Conservation (phyloP, 1,140 invertebrate genomes). For the Chironomus tepperi region DNA sequence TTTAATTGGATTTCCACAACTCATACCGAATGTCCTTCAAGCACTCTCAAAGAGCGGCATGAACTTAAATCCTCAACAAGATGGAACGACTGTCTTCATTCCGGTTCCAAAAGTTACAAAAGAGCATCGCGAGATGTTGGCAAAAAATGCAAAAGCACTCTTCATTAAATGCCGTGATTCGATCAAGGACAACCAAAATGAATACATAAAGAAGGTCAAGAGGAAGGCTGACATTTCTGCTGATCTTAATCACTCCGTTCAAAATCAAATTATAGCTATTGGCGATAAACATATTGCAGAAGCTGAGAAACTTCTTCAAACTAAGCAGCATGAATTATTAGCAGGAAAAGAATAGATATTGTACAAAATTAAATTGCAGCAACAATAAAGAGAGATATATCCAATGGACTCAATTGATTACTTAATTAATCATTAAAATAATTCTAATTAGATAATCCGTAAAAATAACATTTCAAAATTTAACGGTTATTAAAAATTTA, state of each 20-base stretch:
- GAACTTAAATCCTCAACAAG: conserved; percentile 91
- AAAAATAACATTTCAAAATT: not conserved
- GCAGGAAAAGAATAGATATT: conserved; percentile 37
- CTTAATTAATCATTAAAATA: no score
- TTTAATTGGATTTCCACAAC: conserved; percentile 73
- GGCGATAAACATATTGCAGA: conserved; percentile 55
- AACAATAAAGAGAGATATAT: no score
- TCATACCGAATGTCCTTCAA: conserved; percentile 65
- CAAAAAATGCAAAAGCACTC: conserved; percentile 77
- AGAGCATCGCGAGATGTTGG: conserved; percentile 78
- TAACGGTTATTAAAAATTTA: not conserved
- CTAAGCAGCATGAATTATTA: conserved; percentile 65
- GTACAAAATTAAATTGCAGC: no score
- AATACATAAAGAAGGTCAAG: conserved; percentile 59
- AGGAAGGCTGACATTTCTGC: conserved; percentile 53
- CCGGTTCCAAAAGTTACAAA: conserved; percentile 86
- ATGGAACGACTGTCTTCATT: conserved; percentile 80
- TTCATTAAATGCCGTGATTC: conserved; percentile 70
- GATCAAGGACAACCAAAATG: conserved; percentile 70
- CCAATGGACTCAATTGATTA: no score
- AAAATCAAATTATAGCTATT: conserved; percentile 57
- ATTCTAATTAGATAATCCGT: no score
- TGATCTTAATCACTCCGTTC: conserved; percentile 55
- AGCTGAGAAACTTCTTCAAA: conserved; percentile 56
- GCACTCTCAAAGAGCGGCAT: conserved; percentile 71